Conservation (phyloP, 1,140 invertebrate species). For the Patella vulgata region DNA sequence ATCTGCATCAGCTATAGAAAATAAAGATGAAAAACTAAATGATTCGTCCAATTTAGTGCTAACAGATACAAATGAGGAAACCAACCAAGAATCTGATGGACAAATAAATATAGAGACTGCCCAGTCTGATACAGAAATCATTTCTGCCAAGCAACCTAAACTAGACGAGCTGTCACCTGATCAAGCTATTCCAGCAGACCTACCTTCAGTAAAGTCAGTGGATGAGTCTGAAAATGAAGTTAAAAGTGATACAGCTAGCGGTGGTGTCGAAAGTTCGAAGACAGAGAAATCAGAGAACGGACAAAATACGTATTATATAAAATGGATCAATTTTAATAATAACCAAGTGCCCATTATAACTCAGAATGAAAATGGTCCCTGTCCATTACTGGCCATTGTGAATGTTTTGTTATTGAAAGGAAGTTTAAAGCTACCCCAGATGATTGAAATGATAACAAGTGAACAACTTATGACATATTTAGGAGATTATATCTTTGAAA, state of each 20-base stretch:
- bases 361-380: conserved; percentile 75
- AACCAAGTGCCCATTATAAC: conserved; percentile 70
- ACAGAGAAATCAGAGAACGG: conserved; percentile 9
- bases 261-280: neutral
- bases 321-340: conserved; percentile 69
- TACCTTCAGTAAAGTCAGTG: conserved; percentile 17
- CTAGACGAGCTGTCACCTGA: too few relatives aligned
- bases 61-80: conserved; percentile 1
- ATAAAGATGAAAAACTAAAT: neutral
- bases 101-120: too few relatives aligned
- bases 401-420: conserved; percentile 71
- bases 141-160: too few relatives aligned
- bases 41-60: neutral
- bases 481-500: conserved; percentile 69
- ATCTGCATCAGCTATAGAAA: neutral
- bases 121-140: too few relatives aligned
- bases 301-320: conserved; percentile 68
- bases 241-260: too few relatives aligned
- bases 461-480: conserved; percentile 71
- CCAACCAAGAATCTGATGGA: too few relatives aligned
- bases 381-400: conserved; percentile 72
- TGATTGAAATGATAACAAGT: conserved; percentile 69
- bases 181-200: conserved; percentile 12
- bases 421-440: conserved; percentile 67
- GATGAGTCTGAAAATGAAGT: too few relatives aligned